Base-by-base conservation (phyloP, 2,797 vertebrate genomes). In the Cyclura pinguis region DNA sequence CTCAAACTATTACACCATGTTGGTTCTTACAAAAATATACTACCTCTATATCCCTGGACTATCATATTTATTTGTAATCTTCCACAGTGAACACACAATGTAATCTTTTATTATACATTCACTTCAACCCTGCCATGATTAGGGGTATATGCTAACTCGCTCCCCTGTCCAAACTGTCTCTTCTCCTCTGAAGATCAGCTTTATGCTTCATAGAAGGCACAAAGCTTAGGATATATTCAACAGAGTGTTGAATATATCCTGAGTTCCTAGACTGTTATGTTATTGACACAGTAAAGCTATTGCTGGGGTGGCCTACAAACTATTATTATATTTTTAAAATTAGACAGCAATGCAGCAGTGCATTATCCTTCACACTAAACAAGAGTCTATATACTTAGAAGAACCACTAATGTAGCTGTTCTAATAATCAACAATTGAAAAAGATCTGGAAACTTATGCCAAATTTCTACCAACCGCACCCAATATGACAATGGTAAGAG, bases 121-220 rank as follows among this genome's bases (percentile, higher is more conserved):
- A 55, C 73, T 89, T 91, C 14, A 82, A 92, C 91, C 80, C 86
- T 80, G 6, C 4, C 12, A 87, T 80, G 18, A 50, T 27, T n/a
- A 22, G 42, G 18, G 14, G 10, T 62, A 2, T 42, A 57, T 62
- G 14, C 50, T 50, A 42, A 88, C 7, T 50, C 24, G 38, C 29
- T n/a, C 14, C 84, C 35, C n/a, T 4, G 10, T 1, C 0, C 35
- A 42, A 18, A 86, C 12, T 42, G 27, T 62, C 73, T 9, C 24
- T 35, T 73, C 27, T 9, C 32, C 74, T 74, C 32, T 52, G 69
- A 57, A 67, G 50, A 12, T 10, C 47, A 73, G 13, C 72, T 18
- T 6, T 2, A 47, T 57, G 55, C 38, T 3, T 20, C 8, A 35
- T 35, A n/a, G 16, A n/a, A 81, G 47, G 52, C 29, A 35, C 32